Evolutionary conservation across 2,113 vertebrate species (phyloP), one percentile per base, ranked within the genome.

Genomic region (Saguinus imperator): DNA sequence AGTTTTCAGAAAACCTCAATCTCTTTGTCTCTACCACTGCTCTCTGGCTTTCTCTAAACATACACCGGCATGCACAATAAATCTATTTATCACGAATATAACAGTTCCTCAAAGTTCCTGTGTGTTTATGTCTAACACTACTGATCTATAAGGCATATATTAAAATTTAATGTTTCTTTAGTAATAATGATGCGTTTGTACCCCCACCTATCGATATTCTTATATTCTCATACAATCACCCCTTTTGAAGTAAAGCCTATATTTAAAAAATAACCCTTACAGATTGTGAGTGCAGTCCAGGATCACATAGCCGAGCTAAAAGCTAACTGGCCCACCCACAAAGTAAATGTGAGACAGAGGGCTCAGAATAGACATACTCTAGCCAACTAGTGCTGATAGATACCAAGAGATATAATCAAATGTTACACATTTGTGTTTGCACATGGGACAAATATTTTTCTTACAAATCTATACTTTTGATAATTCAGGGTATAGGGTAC

Each of bases 201-300:
- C 11, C 27, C 14, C 27, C 9, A 85, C 11, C 6, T 43, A 68
- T 37, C 3, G 4, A 58, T 12, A 37, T 1, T 57, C 43, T 25
- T 9, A 66, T 12, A 37, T 1, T 57, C 43, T 29, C 68, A 89
- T 10, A 50, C 1, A 21, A 83, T 82, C n/a, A 89, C 9, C n/a
- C 11, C 25, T 91, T 97, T 73, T 72, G 52, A 91, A 96, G 35
- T 76, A 82, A 89, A 94, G 76, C 14, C 14, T 75, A 32, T 48
- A 52, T 80, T 93, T 96, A 52, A 80, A 95, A 92, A 84, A 61
- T 80, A 94, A 50, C 6, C 70, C 45, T 61, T 93, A 21, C 61
- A 93, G 37, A 61, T 66, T 89, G 29, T 72, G 52, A 92, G 10
- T 86, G 6, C 25, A 86, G 12, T 52, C 8, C 40, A 75, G 27